A percentile compares a stretch with the other conserved stretches of the same genome.
These are phyloP conservation scores for Atta cephalotes DNA, from an alignment of 1,140 invertebrate genomes.

Conservation along the genomic window DNA sequence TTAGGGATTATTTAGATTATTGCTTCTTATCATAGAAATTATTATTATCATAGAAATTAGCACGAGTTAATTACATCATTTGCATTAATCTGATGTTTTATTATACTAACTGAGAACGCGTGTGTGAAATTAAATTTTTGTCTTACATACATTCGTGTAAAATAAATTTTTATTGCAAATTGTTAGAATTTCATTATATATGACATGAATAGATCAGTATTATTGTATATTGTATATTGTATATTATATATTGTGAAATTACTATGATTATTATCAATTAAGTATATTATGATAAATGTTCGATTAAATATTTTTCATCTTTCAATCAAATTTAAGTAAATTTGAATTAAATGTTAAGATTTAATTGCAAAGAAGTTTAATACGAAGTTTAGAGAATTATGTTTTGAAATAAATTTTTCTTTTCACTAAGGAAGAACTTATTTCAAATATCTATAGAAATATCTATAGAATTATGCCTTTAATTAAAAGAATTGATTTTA, in stretches of 20 bases:
- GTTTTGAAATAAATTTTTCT: not conserved
- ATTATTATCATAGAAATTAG: not conserved
- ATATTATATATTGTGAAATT: not conserved
- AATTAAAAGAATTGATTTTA: not conserved
- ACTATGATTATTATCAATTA: not conserved
- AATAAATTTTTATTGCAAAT: not conserved
- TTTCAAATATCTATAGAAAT: not conserved
- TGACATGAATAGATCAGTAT: not conserved
- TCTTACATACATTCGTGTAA: not conserved
- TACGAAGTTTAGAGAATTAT: not conserved
- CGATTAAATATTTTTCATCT: not conserved
- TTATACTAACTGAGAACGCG: not conserved
- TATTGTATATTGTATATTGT: too few relatives aligned
- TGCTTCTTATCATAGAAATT: not conserved
- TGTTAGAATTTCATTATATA: not conserved
- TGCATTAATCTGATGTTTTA: not conserved
- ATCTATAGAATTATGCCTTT: not conserved
- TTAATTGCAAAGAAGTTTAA: conserved; percentile 17
- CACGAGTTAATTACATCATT: not conserved
- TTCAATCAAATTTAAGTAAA: conserved; percentile 4
- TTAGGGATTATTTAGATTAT: not conserved
- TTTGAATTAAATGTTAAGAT: not conserved
- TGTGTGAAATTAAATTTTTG: not conserved
- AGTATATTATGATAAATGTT: not conserved
- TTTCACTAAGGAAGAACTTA: not conserved